Percentiles rank a stretch among this genome's conserved stretches.
phyloP scores from a whole-genome alignment of 2,888 invertebrate genomes.

The Chaetoderma sp. region DNA sequence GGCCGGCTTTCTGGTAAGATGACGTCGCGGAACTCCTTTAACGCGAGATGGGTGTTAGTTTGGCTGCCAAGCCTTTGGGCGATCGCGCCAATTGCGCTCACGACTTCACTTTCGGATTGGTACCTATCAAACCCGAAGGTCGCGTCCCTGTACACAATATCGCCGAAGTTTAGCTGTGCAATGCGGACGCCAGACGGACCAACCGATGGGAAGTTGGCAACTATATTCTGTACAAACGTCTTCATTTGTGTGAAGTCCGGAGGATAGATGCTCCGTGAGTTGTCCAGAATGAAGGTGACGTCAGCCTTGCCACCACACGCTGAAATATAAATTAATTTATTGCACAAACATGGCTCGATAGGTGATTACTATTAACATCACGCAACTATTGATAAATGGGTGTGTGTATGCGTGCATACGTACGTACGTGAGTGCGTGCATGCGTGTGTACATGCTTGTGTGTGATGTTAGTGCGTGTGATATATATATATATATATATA shows the following conservation, averaged over 20 bases:
- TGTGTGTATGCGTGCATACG: too few relatives aligned
- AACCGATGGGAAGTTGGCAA: not conserved
- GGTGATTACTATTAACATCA: too few relatives aligned
- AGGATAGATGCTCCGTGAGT: constrained; percentile 1
- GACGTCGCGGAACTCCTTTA: not conserved
- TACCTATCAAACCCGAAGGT: not conserved
- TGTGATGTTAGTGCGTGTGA: too few relatives aligned
- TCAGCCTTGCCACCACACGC: constrained; percentile 2
- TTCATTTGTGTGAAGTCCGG: constrained; percentile 7
- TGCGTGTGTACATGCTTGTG: too few relatives aligned
- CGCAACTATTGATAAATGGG: too few relatives aligned
- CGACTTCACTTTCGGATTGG: not conserved
- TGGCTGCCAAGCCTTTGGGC: not conserved
- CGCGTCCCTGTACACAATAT: not conserved
- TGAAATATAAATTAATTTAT: not conserved
- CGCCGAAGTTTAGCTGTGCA: not conserved
- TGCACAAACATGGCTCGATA: too few relatives aligned
- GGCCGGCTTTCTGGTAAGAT: not conserved
- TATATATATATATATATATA: too few relatives aligned
- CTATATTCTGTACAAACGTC: constrained; percentile 1
- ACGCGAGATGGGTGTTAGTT: not conserved
- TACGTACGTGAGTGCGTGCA: too few relatives aligned
- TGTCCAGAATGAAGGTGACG: not conserved
- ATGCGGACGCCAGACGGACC: not conserved
- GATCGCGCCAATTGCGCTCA: not conserved